phyloP scores from a whole-genome alignment of 2,113 vertebrate species.

The Anhinga rufa region DNA sequence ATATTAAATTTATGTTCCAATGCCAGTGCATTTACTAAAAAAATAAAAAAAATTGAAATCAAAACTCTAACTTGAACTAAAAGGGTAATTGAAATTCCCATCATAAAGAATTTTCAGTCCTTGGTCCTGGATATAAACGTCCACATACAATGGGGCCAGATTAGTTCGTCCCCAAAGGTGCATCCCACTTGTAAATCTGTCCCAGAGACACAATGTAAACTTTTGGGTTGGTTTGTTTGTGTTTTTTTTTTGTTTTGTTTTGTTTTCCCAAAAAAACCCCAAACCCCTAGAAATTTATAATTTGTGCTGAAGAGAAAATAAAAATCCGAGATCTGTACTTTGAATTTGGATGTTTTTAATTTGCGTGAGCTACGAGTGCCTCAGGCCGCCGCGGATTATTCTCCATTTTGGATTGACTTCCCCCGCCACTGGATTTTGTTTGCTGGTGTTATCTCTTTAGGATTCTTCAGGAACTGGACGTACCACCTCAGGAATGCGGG shows the following conservation, averaged over 20 bases:
- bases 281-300: conserved; percentile 26
- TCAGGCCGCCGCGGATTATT: conserved; percentile 84
- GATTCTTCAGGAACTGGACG: conserved; percentile 75
- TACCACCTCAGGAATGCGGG: conserved; percentile 73
- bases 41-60: conserved; percentile 79
- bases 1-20: conserved; percentile 76
- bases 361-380: conserved; percentile 63
- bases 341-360: conserved; percentile 68
- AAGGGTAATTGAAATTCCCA: conserved; percentile 69
- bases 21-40: conserved; percentile 81
- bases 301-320: conserved; percentile 51
- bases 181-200: conserved; percentile 57
- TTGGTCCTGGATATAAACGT: conserved; percentile 65
- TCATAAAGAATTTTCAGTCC: conserved; percentile 67
- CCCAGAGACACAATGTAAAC: conserved; percentile 61
- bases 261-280: not conserved
- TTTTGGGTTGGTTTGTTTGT: not conserved
- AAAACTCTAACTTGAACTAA: conserved; percentile 78
- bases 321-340: conserved; percentile 48
- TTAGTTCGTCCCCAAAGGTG: conserved; percentile 48
- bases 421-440: conserved; percentile 72
- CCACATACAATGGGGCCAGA: conserved; percentile 58
- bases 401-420: conserved; percentile 81
- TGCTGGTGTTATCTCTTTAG: conserved; percentile 73
- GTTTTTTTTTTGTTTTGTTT: not conserved